phyloP scores from a whole-genome alignment of 2,113 vertebrate genomes.

The Macquaria ambigua region DNA sequence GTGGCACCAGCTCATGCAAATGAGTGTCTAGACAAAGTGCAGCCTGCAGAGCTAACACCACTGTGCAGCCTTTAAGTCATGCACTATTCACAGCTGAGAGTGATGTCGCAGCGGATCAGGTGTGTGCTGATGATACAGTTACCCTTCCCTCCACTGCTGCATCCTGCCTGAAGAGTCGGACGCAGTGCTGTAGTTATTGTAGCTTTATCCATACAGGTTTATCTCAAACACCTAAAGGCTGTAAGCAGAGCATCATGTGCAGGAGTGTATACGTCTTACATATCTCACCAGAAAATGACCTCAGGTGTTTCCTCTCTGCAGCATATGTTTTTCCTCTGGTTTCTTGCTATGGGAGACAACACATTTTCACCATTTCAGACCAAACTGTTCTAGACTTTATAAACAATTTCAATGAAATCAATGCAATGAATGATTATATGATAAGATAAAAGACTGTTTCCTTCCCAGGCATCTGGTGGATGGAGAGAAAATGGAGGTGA shows the following conservation, averaged over 20 bases:
- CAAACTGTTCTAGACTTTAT: neutral
- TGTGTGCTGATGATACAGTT: conserved; percentile 64
- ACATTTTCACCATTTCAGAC: neutral
- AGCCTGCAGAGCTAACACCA: conserved; percentile 46
- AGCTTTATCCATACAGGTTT: neutral
- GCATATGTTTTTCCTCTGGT: neutral
- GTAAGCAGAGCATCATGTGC: neutral
- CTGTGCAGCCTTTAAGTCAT: conserved; percentile 62
- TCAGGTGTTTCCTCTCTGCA: neutral
- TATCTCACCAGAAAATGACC: neutral
- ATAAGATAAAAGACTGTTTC: conserved; percentile 27
- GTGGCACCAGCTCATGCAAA: conserved; percentile 29
- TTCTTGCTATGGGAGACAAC: neutral
- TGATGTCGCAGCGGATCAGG: conserved; percentile 63
- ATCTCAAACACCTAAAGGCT: neutral
- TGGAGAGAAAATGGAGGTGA: conserved; percentile 90
- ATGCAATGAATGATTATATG: neutral
- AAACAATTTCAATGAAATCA: neutral
- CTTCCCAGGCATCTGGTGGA: conserved; percentile 81
- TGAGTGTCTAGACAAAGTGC: conserved; percentile 41
- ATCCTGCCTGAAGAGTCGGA: conserved; percentile 9
- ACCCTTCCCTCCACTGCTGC: conserved; percentile 18
- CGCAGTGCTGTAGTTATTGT: neutral
- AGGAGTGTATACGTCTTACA: neutral
- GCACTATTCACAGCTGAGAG: conserved; percentile 72